These are phyloP conservation scores for Cynopterus brachyotis DNA, from an alignment of 2,113 vertebrate species.

Conservation along the genomic window DNA sequence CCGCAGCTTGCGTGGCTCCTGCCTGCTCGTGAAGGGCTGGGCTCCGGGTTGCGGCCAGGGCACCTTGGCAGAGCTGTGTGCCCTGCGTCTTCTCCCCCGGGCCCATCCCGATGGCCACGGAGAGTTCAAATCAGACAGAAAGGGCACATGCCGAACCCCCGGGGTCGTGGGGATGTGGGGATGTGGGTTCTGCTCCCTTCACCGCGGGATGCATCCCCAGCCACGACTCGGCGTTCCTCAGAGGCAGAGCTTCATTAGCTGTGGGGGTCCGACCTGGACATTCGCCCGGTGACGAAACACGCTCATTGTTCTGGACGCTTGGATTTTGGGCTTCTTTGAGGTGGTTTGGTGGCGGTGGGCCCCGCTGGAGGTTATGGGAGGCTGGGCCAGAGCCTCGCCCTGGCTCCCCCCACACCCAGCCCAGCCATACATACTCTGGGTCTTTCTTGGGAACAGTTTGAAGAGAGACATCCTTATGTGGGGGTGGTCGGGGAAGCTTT, in stretches of 20 bases:
- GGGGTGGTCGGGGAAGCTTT: not conserved
- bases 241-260: too few species aligned
- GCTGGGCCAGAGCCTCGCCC: not conserved
- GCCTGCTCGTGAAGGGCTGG: constrained; percentile 18
- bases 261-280: rapidly evolving
- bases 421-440: not conserved
- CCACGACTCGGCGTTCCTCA: not conserved
- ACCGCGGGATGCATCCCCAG: rapidly evolving
- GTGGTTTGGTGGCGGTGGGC: not conserved
- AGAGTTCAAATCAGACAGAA: not conserved
- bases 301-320: not conserved
- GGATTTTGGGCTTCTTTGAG: not conserved
- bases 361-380: not conserved
- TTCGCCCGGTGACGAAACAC: rapidly evolving
- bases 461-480: not conserved
- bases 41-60: not conserved
- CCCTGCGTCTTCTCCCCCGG: not conserved
- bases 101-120: rapidly evolving
- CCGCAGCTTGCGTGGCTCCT: not conserved
- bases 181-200: not conserved
- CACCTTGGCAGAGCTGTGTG: not conserved
- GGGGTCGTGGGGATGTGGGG: rapidly evolving
- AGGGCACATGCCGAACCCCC: not conserved
- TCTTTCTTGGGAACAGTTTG: not conserved
- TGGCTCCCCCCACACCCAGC: not conserved